Base-by-base conservation (phyloP, 2,888 invertebrate genomes). In the Hetaerina titia region DNA sequence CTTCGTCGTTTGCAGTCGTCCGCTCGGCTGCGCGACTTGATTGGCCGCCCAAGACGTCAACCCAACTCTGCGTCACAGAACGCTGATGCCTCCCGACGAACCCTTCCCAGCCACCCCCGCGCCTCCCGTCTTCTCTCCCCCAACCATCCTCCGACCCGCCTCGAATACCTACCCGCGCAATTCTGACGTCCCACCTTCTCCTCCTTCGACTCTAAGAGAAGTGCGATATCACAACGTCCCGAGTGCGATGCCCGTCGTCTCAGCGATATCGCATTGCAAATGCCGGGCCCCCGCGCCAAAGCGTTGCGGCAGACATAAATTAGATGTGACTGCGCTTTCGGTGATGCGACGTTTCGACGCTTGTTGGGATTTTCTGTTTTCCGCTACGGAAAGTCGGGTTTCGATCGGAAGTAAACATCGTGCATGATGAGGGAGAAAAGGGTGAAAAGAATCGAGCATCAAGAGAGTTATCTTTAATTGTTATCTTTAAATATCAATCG, bases 11-110 rank as follows among this genome's bases (percentile, higher is more conserved):
- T 81, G 31, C 81, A 81, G 81, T 81, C 81, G 25, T 81, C 81
- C 81, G 81, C 81, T 81, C 81, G 31, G 31, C 81, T 31, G 81
- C 81, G 81, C 31, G 31, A 31, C 31, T 81, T 81, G 81, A 81
- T 81, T 81, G 81, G 81, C 81, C 81, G 81, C 81, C 81, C 81
- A 81, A 81, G 81, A 81, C 81, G 81, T 31, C 81, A 31, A 31
- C 25, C 81, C 81, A 22, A 31, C 25, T 25, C 81, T n/a, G 31
- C 31, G 81, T 81, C 81, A 31, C 81, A 81, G 81, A 81, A 25
- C 31, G 31, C 31, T 81, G 81, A 81, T 25, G 13, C 60, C 60
- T 15, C 11, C 60, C 11, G 60, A 60, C 25, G 31, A 81, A 2
- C 81, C 81, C 25, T 31, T 11, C 8, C n/a, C n/a, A n/a, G 0